Base-by-base conservation (phyloP, 1,140 invertebrate genomes). In the Bombus ignitus region DNA sequence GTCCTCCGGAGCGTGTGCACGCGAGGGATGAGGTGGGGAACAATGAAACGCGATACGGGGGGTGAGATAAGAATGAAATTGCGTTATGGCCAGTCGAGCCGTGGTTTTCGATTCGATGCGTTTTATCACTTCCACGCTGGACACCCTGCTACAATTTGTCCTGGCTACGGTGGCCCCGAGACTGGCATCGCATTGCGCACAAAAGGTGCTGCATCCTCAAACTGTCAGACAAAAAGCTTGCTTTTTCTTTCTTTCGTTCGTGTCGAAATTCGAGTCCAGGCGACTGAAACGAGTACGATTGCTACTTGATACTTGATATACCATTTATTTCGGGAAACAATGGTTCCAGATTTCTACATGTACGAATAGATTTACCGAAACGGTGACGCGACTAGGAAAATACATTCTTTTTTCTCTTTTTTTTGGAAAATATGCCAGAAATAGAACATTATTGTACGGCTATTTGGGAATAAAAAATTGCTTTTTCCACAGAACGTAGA, bases 31-130 rank as follows among this genome's bases (percentile, higher is more conserved):
- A 22, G 42, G 25, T 1, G 65, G 74, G 53, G 82, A 72, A 84
- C 82, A 84, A 84, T 79, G 82, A 84, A 84, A 84, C 76, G 76
- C 82, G 82, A 84, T 84, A 84, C 78, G 44, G 44, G 70, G 62
- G n/a, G n/a, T 35, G 68, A 85, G 83, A 85, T 85, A 85, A 85
- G 83, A 81, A 85, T 66, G 83, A 81, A 85, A 85, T 85, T 85
- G 83, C 83, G 83, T 85, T 85, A 85, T 85, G 83, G 83, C 70
- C 83, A 57, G 83, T 81, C 83, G 70, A 68, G 78, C 83, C 35
- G 83, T 53, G 83, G 77, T 81, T 85, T 81, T 81, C 83, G 83
- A 85, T 85, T 81, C 83, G 83, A 85, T 81, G 83, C 83, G 78
- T 85, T 85, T 85, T 85, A 85, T 85, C 83, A 81, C 83, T 66